Evolutionary conservation across 2,113 vertebrate species (phyloP).

Genomic region (Drymodes brunneopygia): DNA sequence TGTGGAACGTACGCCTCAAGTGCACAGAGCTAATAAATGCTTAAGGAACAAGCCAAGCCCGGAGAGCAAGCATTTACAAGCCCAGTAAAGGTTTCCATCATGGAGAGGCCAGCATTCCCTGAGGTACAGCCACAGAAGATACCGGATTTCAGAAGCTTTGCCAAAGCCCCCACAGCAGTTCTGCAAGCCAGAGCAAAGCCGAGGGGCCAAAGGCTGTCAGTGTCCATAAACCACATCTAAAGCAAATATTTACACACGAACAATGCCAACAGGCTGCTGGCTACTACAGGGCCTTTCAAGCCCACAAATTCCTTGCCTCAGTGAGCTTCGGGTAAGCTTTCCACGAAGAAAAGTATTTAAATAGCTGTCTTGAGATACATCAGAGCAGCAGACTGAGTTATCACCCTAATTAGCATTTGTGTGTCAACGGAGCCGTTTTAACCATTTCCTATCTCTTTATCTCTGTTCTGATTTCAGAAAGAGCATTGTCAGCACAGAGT

Average conservation of each 20-base stretch:
- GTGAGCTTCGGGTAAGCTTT: accelerated
- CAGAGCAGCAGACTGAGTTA: neutral
- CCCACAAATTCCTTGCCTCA: neutral
- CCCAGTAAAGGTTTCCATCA: neutral
- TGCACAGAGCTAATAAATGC: neutral
- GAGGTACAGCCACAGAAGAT: neutral
- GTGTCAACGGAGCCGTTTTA: neutral
- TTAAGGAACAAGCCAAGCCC: neutral
- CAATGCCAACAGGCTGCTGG: neutral
- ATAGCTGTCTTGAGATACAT: neutral
- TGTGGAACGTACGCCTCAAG: neutral
- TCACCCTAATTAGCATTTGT: neutral
- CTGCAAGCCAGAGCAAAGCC: neutral
- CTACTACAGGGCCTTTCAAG: neutral
- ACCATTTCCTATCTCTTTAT: neutral
- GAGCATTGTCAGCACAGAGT: neutral
- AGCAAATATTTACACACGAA: neutral
- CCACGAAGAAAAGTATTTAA: neutral
- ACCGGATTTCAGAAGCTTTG: neutral
- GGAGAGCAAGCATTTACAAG: neutral
- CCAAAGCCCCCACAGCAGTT: neutral
- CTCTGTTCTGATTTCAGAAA: neutral
- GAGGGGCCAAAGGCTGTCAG: neutral
- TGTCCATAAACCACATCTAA: neutral
- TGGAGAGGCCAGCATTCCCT: neutral